Percentiles rank a stretch among this genome's conserved stretches.
phyloP scores from a whole-genome alignment of 2,797 vertebrate species.

The Cercopithecus diana region DNA sequence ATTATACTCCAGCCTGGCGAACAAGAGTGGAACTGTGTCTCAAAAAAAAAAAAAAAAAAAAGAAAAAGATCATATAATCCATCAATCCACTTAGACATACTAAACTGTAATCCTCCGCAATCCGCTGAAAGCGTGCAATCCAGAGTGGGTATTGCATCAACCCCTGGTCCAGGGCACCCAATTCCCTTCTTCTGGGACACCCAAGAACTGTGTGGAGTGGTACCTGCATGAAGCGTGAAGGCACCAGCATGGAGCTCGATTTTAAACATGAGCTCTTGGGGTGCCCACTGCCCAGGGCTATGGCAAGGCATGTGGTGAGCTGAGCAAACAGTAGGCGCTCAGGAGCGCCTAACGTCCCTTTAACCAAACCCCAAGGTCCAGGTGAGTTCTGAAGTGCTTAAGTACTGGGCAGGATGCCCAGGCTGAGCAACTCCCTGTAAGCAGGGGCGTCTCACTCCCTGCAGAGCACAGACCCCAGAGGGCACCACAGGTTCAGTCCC shows the following conservation, averaged over 20 bases:
- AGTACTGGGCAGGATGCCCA: neutral
- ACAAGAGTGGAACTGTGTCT: too few relatives aligned
- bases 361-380: neutral
- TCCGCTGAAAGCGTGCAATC: neutral
- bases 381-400: neutral
- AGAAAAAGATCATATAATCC: neutral
- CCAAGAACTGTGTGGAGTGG: neutral
- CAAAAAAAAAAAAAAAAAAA: too few relatives aligned
- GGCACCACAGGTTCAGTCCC: neutral
- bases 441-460: neutral
- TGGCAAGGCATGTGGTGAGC: neutral
- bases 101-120: neutral
- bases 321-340: neutral
- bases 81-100: neutral
- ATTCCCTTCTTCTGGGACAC: neutral
- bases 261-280: neutral
- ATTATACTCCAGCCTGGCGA: too few relatives aligned
- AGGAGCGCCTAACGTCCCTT: neutral
- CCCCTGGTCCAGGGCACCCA: neutral
- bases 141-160: rapidly evolving
- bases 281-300: too few relatives aligned
- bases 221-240: neutral
- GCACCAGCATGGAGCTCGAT: neutral
- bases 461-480: neutral
- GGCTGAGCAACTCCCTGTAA: too few relatives aligned